Percentiles rank a stretch among this genome's conserved stretches.
Conservation (phyloP, 2,797 vertebrate species). For the Acanthurus lineatus region DNA sequence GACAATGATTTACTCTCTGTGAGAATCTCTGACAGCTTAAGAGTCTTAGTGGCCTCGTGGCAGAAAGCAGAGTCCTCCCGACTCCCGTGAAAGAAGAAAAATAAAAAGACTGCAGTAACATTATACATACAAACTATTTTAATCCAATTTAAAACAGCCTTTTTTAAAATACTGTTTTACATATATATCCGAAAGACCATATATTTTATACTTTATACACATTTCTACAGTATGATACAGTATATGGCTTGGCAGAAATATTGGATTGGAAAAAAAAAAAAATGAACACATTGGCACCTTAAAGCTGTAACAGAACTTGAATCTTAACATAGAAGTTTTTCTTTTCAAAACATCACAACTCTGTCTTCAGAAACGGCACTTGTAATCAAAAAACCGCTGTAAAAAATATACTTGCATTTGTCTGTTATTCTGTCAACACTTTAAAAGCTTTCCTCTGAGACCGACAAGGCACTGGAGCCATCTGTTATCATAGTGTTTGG, state of each 20-base stretch:
- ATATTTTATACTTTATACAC: conserved; percentile 74
- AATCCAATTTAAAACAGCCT: conserved; percentile 75
- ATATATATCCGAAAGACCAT: conserved; percentile 64
- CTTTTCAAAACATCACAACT: conserved; percentile 54
- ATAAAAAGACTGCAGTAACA: conserved; percentile 50
- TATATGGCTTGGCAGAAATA: conserved; percentile 66
- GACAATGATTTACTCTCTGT: conserved; percentile 79
- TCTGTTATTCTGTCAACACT: conserved; percentile 55
- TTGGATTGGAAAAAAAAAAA: conserved; percentile 52
- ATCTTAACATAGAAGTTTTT: conserved; percentile 45
- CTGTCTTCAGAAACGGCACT: conserved; percentile 57
- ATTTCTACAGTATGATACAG: conserved; percentile 81
- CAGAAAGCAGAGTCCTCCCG: conserved; percentile 61
- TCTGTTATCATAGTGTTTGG: conserved; percentile 71
- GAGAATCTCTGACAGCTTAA: conserved; percentile 78
- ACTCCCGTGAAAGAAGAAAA: conserved; percentile 47
- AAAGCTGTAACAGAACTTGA: conserved; percentile 43
- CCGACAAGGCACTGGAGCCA: conserved; percentile 80
- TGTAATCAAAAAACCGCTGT: conserved; percentile 62
- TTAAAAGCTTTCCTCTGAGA: conserved; percentile 77
- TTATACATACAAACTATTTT: conserved; percentile 63
- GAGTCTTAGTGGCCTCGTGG: conserved; percentile 73
- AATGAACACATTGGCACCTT: conserved; percentile 40
- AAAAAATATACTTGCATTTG: conserved; percentile 81
- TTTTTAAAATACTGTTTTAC: conserved; percentile 70